Evolutionary conservation across 2,888 invertebrate genomes (phyloP).

Genomic region (Dolomedes plantarius): DNA sequence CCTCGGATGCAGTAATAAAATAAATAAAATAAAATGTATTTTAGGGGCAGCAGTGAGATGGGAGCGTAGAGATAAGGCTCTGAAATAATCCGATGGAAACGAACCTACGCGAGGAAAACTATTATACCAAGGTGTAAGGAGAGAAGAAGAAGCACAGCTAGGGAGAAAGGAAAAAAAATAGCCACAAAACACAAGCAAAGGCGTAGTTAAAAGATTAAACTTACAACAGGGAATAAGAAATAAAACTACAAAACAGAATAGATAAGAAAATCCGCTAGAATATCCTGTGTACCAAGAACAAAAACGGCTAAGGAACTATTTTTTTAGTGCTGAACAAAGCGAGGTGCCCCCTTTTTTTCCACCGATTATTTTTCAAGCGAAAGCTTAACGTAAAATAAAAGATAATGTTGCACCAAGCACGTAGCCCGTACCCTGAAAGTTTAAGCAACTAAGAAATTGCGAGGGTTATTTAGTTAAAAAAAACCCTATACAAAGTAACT

Average conservation of each 20-base stretch:
- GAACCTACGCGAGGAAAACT: conserved; percentile 31
- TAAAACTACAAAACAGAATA: conserved; percentile 48
- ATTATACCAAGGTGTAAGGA: conserved; percentile 39
- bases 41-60: not conserved
- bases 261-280: conserved; percentile 60
- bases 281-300: conserved; percentile 16
- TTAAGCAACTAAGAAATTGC: conserved; percentile 67
- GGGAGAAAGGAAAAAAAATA: conserved; percentile 14
- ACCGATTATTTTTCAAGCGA: conserved; percentile 24
- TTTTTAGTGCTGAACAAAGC: conserved; percentile 51
- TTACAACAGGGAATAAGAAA: conserved; percentile 50
- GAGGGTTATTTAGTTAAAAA: conserved; percentile 34
- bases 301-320: conserved; percentile 21
- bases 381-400: conserved; percentile 52
- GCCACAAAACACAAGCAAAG: conserved; percentile 30
- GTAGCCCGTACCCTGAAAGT: conserved; percentile 45
- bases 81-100: conserved; percentile 42
- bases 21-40: conserved; percentile 12
- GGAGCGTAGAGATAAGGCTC: conserved; percentile 22
- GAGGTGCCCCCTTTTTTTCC: conserved; percentile 11
- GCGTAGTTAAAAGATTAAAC: conserved; percentile 69
- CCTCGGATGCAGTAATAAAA: not conserved
- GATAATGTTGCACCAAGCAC: conserved; percentile 55
- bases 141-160: conserved; percentile 37
- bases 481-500: not conserved